These are phyloP conservation scores for Agonopterix subpropinquella DNA, from an alignment of 2,888 invertebrate genomes.

Conservation along the genomic window DNA sequence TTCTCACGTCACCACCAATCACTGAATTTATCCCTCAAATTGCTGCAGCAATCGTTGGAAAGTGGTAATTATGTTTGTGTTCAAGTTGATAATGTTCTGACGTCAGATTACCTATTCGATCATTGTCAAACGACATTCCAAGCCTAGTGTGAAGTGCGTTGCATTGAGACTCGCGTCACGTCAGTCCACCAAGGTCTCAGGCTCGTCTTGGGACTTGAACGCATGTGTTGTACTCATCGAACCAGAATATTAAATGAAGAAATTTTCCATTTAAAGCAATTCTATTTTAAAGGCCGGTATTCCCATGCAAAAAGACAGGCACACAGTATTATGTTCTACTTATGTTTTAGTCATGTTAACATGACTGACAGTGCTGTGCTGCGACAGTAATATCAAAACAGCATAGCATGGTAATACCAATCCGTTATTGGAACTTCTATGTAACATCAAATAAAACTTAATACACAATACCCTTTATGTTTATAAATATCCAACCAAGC, in stretches of 20 bases:
- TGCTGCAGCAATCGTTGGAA: conserved; percentile 37
- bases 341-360: no score
- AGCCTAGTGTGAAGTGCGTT: conserved; percentile 57
- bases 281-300: no score
- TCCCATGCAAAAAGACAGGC: no score
- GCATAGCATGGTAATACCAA: no score
- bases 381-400: no score
- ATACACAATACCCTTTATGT: neutral
- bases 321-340: no score
- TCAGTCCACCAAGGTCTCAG: conserved; percentile 60
- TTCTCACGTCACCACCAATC: conserved; percentile 47
- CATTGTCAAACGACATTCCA: conserved; percentile 74
- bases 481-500: neutral
- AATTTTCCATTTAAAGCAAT: conserved; percentile 18
- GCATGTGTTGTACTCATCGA: conserved; percentile 24
- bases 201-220: conserved; percentile 41
- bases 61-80: conserved; percentile 43
- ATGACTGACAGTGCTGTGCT: no score
- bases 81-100: conserved; percentile 50
- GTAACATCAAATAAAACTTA: neutral
- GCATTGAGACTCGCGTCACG: conserved; percentile 59
- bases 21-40: conserved; percentile 44
- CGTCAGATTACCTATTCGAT: conserved; percentile 61
- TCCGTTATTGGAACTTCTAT: no score
- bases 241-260: conserved; percentile 28